Evolutionary conservation across 2,797 vertebrate genomes (phyloP).

Genomic region (Cuculus canorus): DNA sequence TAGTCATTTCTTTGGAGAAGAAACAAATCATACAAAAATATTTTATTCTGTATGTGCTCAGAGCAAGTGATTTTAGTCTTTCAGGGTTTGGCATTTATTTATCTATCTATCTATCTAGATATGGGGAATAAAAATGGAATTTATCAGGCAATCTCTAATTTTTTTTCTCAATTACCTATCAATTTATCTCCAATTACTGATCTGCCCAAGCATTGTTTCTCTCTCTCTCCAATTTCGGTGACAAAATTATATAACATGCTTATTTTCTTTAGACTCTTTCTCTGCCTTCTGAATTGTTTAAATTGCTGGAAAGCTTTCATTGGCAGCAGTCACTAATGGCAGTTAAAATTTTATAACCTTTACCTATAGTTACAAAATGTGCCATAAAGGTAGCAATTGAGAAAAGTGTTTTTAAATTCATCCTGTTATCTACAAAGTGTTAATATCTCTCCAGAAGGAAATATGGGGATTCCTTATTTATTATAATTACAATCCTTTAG

Average conservation of each 20-base stretch:
- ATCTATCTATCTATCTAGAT: neutral
- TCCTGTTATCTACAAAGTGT: neutral
- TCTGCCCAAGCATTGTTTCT: neutral
- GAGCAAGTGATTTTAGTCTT: neutral
- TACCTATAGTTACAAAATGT: slow-evolving; percentile 25
- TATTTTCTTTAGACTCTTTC: neutral
- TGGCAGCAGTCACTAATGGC: neutral
- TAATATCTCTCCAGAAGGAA: neutral
- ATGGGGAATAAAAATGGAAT: neutral
- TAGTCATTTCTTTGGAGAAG: neutral
- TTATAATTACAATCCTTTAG: neutral
- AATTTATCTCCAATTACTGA: neutral
- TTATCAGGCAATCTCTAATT: neutral
- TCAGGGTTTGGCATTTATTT: neutral
- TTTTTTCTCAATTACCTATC: neutral
- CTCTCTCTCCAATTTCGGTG: neutral
- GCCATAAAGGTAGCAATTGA: neutral
- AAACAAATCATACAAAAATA: neutral
- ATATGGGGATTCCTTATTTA: neutral
- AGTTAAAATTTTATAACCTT: slow-evolving; percentile 41
- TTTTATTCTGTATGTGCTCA: neutral
- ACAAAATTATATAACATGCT: neutral
- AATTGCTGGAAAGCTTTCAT: neutral
- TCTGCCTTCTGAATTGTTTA: neutral
- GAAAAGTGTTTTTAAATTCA: neutral